Conservation (phyloP, 1,140 invertebrate species). For the Cydia strobilella region DNA sequence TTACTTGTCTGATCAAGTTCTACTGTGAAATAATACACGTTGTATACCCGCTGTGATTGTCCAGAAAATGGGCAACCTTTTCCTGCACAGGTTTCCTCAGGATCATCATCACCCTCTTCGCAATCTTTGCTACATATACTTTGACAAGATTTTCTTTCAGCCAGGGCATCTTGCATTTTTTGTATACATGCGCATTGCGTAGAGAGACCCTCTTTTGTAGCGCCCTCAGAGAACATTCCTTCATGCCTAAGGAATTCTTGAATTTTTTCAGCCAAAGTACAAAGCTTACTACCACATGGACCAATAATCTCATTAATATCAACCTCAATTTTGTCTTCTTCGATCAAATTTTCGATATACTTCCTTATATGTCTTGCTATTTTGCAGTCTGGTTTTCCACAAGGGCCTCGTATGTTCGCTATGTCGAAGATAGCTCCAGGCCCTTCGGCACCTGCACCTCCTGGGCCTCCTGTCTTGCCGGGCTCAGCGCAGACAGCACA, state of each 20-base stretch:
- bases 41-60: slow-evolving; percentile 50
- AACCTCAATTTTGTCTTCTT: slow-evolving; percentile 67
- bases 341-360: slow-evolving; percentile 69
- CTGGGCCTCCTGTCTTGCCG: slow-evolving; percentile 44
- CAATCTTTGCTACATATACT: slow-evolving; percentile 57
- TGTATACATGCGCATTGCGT: slow-evolving; percentile 70
- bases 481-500: slow-evolving; percentile 63
- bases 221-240: slow-evolving; percentile 54
- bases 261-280: slow-evolving; percentile 65
- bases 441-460: neutral
- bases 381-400: slow-evolving; percentile 69
- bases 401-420: slow-evolving; percentile 71
- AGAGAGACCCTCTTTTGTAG: slow-evolving; percentile 57
- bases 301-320: slow-evolving; percentile 65
- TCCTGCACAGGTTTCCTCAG: slow-evolving; percentile 52
- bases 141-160: slow-evolving; percentile 51
- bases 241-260: slow-evolving; percentile 65
- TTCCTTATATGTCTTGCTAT: slow-evolving; percentile 68
- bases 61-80: slow-evolving; percentile 53
- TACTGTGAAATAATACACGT: slow-evolving; percentile 71
- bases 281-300: slow-evolving; percentile 72
- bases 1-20: slow-evolving; percentile 47
- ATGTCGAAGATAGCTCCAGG: slow-evolving; percentile 59
- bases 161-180: slow-evolving; percentile 61
- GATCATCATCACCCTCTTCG: slow-evolving; percentile 48